Evolutionary conservation across 2,888 invertebrate species (phyloP), one percentile per base, ranked within the genome.

Genomic region (Volucella bombylans): DNA sequence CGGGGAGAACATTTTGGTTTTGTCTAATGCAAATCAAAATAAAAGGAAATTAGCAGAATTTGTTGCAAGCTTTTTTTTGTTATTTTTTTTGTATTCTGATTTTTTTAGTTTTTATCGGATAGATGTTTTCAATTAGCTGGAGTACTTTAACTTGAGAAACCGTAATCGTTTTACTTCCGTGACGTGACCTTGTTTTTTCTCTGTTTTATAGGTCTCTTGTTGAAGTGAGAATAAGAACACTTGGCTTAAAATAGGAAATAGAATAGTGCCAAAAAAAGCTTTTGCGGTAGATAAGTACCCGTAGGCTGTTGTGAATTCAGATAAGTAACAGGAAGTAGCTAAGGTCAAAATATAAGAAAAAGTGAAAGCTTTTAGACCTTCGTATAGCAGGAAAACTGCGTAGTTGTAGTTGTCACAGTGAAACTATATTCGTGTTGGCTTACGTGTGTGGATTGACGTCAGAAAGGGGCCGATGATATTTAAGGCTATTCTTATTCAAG

Each of bases 41-140:
- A 74, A 55, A 80, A 74, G 81, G 74, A 23, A 81, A 76, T 81
- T 81, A 81, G 72, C 61, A 43, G 50, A 77, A 82, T 73, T 78
- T 78, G 43, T 82, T 82, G 65, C 15, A 62, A 57, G 64, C 67
- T 78, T 55, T 54, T 54, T 45, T 49, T 57, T 71, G n/a, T 52
- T 57, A 41, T 55, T 68, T 50, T 31, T 8, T n/a, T n/a, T 6
- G 3, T 61, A 11, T 50, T 39, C 39, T 41, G 41, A 10, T 57
- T 12, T 12, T 43, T 31, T 31, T 31, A 31, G 0, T 31, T 31
- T 31, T 31, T 31, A 31, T 23, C 23, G 4, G 23, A 23, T 23
- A 49, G 50, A 50, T 62, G 41, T 81, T 76, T 76, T 67, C 64
- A 76, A 76, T 81, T 81, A 71, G 64, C 45, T 69, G 61, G 50